These are phyloP conservation scores for Acanthiza pusilla DNA, from an alignment of 2,797 vertebrate species.

Conservation along the genomic window DNA sequence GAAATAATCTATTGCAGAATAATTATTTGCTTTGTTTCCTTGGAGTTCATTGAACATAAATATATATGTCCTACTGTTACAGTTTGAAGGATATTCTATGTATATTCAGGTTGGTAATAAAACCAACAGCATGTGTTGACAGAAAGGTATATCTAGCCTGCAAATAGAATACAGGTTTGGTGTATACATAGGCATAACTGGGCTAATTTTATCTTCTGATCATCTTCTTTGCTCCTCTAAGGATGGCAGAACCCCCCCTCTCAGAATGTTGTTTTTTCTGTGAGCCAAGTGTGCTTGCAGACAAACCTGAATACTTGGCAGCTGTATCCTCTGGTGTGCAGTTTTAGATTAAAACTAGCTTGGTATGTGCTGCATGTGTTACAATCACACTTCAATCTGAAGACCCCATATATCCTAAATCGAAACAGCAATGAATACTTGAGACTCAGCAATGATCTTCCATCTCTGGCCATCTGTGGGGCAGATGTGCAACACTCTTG, in stretches of 20 bases:
- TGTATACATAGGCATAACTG: background rate
- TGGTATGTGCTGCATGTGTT: background rate
- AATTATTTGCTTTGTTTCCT: background rate
- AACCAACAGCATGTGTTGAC: background rate
- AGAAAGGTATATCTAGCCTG: background rate
- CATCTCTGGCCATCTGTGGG: constrained; percentile 6
- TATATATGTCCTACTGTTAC: background rate
- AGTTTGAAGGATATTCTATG: background rate
- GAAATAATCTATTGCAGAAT: background rate
- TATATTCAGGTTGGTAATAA: background rate
- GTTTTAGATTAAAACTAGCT: constrained; percentile 13
- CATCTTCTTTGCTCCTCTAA: background rate
- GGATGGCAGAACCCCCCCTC: background rate
- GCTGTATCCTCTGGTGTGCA: background rate
- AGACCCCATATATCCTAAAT: background rate
- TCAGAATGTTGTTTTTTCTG: background rate
- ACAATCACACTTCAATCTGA: background rate
- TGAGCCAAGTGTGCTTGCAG: background rate
- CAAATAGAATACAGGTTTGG: background rate
- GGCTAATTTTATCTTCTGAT: background rate
- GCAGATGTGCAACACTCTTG: constrained; percentile 3
- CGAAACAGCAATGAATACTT: background rate
- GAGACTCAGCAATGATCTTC: background rate
- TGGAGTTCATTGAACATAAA: background rate
- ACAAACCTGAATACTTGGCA: background rate